These are phyloP conservation scores for Saccostrea echinata DNA, from an alignment of 1,140 invertebrate genomes.

Conservation along the genomic window DNA sequence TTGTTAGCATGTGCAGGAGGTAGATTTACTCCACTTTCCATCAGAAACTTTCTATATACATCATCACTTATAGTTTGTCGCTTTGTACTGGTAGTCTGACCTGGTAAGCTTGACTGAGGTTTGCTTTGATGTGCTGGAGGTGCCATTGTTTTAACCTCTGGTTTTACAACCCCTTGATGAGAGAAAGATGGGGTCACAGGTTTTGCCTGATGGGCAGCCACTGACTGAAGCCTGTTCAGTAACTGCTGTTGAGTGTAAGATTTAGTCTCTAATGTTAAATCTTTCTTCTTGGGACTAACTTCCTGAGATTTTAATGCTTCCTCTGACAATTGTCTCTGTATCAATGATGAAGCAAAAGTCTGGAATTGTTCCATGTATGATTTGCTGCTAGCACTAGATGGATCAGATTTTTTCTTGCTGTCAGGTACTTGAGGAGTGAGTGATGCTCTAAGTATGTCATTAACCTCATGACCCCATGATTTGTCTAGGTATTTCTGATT, in stretches of 20 bases:
- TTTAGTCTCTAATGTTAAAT: slow-evolving; percentile 41
- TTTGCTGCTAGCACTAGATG: not conserved
- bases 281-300: not conserved
- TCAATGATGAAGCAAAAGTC: slow-evolving; percentile 53
- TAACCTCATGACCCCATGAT: slow-evolving; percentile 59
- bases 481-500: slow-evolving; percentile 51
- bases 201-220: slow-evolving; percentile 46
- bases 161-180: not conserved
- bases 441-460: slow-evolving; percentile 54
- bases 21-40: slow-evolving; percentile 41
- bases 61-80: slow-evolving; percentile 33
- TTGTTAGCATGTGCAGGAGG: slow-evolving; percentile 5
- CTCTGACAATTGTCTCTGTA: slow-evolving; percentile 41
- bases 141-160: slow-evolving; percentile 23
- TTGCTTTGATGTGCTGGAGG: slow-evolving; percentile 45
- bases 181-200: not conserved
- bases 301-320: slow-evolving; percentile 41
- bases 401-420: slow-evolving; percentile 5
- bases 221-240: slow-evolving; percentile 47
- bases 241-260: slow-evolving; percentile 51
- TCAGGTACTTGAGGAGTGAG: slow-evolving; percentile 32
- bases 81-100: not conserved
- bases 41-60: slow-evolving; percentile 47
- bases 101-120: not conserved
- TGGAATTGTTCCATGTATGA: slow-evolving; percentile 54